Evolutionary conservation across 2,113 vertebrate species (phyloP), one percentile per base, ranked within the genome.

Genomic region (Nesospiza acunhae): DNA sequence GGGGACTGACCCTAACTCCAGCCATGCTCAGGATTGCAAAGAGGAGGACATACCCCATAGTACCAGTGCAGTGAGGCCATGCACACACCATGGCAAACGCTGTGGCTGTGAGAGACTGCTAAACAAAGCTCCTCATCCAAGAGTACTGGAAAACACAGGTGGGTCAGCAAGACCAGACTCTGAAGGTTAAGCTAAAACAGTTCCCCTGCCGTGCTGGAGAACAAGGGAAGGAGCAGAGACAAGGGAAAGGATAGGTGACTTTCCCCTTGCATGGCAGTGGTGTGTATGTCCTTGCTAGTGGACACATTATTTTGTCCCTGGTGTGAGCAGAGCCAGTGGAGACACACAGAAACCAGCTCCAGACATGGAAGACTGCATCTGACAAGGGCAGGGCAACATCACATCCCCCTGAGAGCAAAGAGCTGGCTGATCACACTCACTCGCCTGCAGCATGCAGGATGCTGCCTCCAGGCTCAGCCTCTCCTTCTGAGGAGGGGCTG

Each of bases 371-470:
- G n/a, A 50, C 33, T 6, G 33, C 52, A 41, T 78, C 78, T 64
- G 69, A 35, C 44, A 27, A 33, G 47, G 60, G 42, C 64, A 93
- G 66, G 62, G 50, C 1, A 21, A 21, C 47, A 28, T 35, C 22
- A 15, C 81, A 64, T 30, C 11, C 7, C 26, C 31, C 21, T 2
- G 2, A 2, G 24, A 2, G 67, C 33, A 64, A 13, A 39, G 53
- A 31, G 72, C 23, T 4, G 4, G 35, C 44, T 6, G 7, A 60
- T 10, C 22, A 13, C 3, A 0, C n/a, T 69, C 64, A 58, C 24
- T 20, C 0, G 0, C 87, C 68, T 2, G 15, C 64, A 84, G 63
- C 31, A 4, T 1, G 23, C 0, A 0, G 69, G 60, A 21, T 41
- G 68, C 24, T 39, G 63, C 68, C 79, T 50, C 50, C 22, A 30